A percentile compares a stretch with the other conserved stretches of the same genome.
Conservation (phyloP, 1,140 invertebrate genomes). For the Pogonomyrmex californicus region DNA sequence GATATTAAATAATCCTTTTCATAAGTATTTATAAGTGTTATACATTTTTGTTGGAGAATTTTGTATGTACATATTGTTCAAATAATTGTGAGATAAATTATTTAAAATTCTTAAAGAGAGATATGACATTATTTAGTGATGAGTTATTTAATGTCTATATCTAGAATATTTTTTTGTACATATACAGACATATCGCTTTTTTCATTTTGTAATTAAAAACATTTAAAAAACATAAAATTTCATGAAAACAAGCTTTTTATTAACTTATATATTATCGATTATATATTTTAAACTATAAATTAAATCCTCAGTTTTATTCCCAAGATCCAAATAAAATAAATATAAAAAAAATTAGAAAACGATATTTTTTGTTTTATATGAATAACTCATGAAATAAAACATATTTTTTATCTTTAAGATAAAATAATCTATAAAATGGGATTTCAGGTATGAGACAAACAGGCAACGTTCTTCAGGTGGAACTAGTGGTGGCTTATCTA, state of each 20-base stretch:
- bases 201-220: not conserved
- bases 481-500: conserved; percentile 82
- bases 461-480: conserved; percentile 84
- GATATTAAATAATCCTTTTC: not conserved
- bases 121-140: not conserved
- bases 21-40: not conserved
- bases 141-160: not conserved
- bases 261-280: not conserved
- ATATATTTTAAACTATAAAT: not conserved
- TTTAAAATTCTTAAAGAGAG: not conserved
- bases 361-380: not conserved
- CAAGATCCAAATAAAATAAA: conserved; percentile 24
- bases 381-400: not conserved
- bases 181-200: not conserved
- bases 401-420: not conserved
- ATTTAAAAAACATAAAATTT: not conserved
- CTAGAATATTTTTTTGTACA: not conserved
- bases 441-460: conserved; percentile 86
- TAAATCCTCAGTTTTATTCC: not conserved
- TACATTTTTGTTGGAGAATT: not conserved
- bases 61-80: not conserved
- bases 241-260: not conserved
- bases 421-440: conserved; percentile 11
- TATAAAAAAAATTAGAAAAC: not conserved
- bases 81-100: not conserved